A percentile compares a stretch with the other conserved stretches of the same genome.
Evolutionary conservation across 2,113 vertebrate genomes (phyloP).

Genomic region (Candoia aspera): DNA sequence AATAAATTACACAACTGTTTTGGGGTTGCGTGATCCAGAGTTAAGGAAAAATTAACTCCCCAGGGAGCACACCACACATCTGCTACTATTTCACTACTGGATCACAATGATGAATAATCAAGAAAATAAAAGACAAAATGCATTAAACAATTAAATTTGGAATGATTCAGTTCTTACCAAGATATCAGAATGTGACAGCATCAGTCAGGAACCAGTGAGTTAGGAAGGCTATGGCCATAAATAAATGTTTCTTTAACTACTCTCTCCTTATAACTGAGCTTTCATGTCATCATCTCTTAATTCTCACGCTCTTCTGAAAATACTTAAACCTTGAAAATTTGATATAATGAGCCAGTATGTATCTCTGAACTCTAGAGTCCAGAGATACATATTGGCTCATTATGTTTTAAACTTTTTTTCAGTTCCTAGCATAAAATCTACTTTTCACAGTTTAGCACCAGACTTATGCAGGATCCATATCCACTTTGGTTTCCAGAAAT

Average conservation of each 20-base stretch:
- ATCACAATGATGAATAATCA: neutral
- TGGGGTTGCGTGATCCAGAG: neutral
- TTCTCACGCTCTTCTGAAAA: neutral
- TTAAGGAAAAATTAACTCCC: neutral
- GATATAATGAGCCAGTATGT: constrained; percentile 68
- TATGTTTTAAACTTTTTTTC: constrained; percentile 49
- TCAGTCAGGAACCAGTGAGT: fast-evolving
- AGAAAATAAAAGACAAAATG: neutral
- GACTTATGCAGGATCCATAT: constrained; percentile 79
- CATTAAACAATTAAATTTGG: neutral
- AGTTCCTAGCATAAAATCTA: constrained; percentile 50
- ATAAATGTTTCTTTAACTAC: neutral
- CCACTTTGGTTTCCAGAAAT: constrained; percentile 64
- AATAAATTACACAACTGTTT: neutral
- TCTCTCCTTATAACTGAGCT: neutral
- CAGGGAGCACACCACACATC: neutral
- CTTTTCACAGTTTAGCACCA: constrained; percentile 67
- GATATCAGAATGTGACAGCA: constrained; percentile 17
- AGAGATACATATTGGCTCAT: constrained; percentile 37
- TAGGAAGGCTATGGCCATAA: fast-evolving
- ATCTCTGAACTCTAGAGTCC: constrained; percentile 67
- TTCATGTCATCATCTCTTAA: constrained; percentile 16
- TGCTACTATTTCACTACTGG: neutral
- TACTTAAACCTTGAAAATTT: constrained; percentile 38
- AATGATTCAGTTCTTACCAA: neutral